phyloP scores from a whole-genome alignment of 2,797 vertebrate species.

The Knipowitschia caucasica region DNA sequence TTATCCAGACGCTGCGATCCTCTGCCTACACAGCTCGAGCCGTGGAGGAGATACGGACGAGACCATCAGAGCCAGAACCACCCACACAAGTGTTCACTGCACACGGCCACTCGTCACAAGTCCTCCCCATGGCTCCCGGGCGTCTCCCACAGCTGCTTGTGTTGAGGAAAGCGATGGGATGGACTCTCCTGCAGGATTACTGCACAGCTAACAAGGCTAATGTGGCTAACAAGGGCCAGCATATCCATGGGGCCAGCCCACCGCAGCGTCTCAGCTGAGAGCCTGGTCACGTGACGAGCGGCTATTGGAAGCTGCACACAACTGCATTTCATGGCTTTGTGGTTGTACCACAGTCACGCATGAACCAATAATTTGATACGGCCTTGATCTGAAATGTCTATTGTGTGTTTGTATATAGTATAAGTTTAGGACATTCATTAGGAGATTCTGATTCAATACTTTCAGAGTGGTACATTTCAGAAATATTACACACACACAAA shows the following conservation, averaged over 20 bases:
- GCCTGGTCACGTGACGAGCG: constrained; percentile 58
- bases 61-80: constrained; percentile 44
- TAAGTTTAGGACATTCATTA: too few species aligned
- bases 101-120: constrained; percentile 21
- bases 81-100: constrained; percentile 4
- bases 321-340: too few species aligned
- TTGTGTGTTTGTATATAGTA: too few species aligned
- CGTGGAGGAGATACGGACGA: constrained; percentile 58
- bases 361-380: too few species aligned
- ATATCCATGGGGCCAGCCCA: constrained; percentile 26
- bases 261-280: constrained; percentile 64
- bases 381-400: too few species aligned
- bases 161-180: constrained; percentile 10
- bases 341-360: too few species aligned
- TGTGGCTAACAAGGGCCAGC: constrained; percentile 54
- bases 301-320: constrained; percentile 44
- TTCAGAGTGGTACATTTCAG: too few species aligned
- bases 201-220: constrained; percentile 55
- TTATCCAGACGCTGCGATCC: constrained; percentile 37
- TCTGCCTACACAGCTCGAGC: constrained; percentile 54
- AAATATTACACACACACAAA: too few species aligned
- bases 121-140: constrained; percentile 42
- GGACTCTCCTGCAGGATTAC: constrained; percentile 28
- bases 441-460: too few species aligned
- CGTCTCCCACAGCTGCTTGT: not conserved